Evolutionary conservation across 1,140 invertebrate genomes (phyloP).

Genomic region (Drosophila athabasca): DNA sequence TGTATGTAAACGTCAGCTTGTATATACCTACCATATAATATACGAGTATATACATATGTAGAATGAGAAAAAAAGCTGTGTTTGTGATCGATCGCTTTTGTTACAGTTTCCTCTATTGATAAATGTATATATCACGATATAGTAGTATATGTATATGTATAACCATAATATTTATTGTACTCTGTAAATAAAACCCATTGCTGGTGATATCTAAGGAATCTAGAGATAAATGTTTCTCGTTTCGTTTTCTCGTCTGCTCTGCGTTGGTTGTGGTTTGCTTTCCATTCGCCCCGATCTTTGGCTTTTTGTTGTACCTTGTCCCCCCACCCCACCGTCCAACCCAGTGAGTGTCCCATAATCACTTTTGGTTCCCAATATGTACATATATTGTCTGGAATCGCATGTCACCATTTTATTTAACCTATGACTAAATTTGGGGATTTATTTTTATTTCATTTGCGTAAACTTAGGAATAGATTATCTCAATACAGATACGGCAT

Average conservation of each 20-base stretch:
- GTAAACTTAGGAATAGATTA: too few species aligned
- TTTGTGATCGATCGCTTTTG: constrained; percentile 67
- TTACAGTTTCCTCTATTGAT: constrained; percentile 28
- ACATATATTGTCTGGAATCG: neutral
- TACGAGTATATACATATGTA: constrained; percentile 11
- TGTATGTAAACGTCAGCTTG: constrained; percentile 46
- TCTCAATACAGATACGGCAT: neutral
- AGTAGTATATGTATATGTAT: constrained; percentile 34
- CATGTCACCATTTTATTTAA: constrained; percentile 28
- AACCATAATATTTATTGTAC: constrained; percentile 47
- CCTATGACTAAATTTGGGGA: neutral
- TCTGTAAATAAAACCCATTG: constrained; percentile 65
- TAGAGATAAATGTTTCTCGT: constrained; percentile 28
- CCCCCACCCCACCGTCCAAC: neutral
- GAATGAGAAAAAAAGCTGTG: neutral
- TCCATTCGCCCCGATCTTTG: constrained; percentile 22
- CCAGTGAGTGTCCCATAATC: constrained; percentile 36
- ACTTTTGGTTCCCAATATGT: neutral
- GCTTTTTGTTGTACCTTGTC: constrained; percentile 26
- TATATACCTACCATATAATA: constrained; percentile 36
- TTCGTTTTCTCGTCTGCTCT: constrained; percentile 45
- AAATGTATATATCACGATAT: constrained; percentile 22
- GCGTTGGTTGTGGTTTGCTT: constrained; percentile 51
- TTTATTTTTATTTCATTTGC: neutral
- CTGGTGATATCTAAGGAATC: constrained; percentile 35